A percentile compares a stretch with the other conserved stretches of the same genome.
Evolutionary conservation across 1,140 invertebrate genomes (phyloP).

Genomic region (Cydia splendana): DNA sequence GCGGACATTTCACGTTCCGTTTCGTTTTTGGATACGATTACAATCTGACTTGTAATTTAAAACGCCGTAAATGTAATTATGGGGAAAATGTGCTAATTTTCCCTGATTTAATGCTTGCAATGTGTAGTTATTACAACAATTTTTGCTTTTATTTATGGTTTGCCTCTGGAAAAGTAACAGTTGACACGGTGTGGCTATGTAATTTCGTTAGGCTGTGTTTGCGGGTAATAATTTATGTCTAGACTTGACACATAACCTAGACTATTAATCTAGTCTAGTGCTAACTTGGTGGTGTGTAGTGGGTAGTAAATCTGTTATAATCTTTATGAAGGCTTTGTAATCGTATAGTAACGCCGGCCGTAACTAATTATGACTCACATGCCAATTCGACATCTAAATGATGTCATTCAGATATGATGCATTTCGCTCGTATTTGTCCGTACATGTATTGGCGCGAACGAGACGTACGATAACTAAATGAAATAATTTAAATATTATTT

Average conservation of each 20-base stretch:
- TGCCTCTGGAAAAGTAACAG: not conserved
- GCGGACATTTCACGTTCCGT: slow-evolving; percentile 16
- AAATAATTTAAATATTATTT: too few species aligned
- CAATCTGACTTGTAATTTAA: slow-evolving; percentile 28
- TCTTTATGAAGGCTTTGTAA: slow-evolving; percentile 2
- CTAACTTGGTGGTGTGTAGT: not conserved
- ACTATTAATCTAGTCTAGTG: slow-evolving; percentile 12
- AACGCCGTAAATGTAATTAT: slow-evolving; percentile 30
- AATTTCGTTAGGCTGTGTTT: not conserved
- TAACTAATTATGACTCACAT: not conserved
- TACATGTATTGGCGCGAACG: too few species aligned
- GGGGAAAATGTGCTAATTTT: slow-evolving; percentile 22
- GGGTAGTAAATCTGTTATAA: not conserved
- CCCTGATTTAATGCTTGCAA: slow-evolving; percentile 31
- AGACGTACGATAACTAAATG: too few species aligned
- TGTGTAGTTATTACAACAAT: slow-evolving; percentile 22
- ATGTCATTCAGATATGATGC: too few species aligned
- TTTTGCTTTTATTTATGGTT: slow-evolving; percentile 16
- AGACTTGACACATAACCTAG: slow-evolving; percentile 31
- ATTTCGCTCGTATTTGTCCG: too few species aligned
- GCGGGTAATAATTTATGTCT: slow-evolving; percentile 6
- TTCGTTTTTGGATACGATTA: slow-evolving; percentile 16
- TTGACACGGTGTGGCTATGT: slow-evolving; percentile 8
- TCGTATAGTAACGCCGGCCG: too few species aligned
- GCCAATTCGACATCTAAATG: too few species aligned